Percentiles rank a stretch among this genome's conserved stretches.
These are phyloP conservation scores for Drosophila longiperda DNA, from an alignment of 2,888 invertebrate genomes.

Conservation along the genomic window DNA sequence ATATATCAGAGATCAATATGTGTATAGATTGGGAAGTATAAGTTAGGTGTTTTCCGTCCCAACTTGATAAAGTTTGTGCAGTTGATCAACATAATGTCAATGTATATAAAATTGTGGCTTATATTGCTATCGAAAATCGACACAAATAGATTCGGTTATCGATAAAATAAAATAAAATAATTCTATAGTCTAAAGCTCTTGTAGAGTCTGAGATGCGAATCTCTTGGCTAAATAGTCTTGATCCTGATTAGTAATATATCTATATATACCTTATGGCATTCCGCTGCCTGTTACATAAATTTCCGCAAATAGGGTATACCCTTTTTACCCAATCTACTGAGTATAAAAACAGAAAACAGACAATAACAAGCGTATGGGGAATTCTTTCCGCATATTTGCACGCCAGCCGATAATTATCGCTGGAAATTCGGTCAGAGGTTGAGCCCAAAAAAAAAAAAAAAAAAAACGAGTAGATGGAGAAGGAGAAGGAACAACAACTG, in stretches of 20 bases:
- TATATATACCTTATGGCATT: background rate
- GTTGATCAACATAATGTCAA: background rate
- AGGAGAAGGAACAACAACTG: slow-evolving; percentile 7
- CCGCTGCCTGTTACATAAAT: background rate
- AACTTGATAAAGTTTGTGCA: background rate
- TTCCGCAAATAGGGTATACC: background rate
- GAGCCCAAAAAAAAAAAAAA: slow-evolving; percentile 39
- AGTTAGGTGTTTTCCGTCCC: background rate
- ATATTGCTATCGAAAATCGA: background rate
- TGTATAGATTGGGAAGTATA: background rate
- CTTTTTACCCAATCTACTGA: background rate
- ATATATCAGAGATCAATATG: background rate
- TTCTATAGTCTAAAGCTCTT: background rate
- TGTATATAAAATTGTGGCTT: background rate
- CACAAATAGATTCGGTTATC: background rate
- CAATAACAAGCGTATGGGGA: slow-evolving; percentile 45
- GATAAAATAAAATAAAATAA: too few relatives aligned
- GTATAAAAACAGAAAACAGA: slow-evolving; percentile 19
- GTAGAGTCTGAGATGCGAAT: background rate
- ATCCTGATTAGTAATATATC: too few relatives aligned
- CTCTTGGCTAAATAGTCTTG: too few relatives aligned
- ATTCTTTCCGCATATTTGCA: slow-evolving; percentile 82
- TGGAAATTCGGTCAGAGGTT: slow-evolving; percentile 83
- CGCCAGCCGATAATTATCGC: slow-evolving; percentile 84
- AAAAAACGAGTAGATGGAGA: background rate